These are phyloP conservation scores for Ips typographus DNA, from an alignment of 1,140 invertebrate genomes.

Conservation along the genomic window DNA sequence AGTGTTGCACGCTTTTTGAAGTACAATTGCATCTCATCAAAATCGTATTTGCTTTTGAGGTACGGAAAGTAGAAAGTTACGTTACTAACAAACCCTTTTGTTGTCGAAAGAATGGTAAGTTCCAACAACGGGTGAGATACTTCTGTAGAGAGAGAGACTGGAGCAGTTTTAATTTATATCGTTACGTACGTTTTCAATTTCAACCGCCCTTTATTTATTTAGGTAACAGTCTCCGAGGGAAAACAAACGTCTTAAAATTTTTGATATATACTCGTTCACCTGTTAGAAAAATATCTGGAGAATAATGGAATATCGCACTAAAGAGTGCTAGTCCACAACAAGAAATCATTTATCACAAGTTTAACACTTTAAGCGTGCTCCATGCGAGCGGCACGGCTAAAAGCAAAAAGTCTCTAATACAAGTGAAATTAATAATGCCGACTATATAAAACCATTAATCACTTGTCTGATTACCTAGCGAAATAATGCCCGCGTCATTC, in stretches of 20 bases:
- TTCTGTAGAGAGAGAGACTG: no score
- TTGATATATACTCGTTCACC: no score
- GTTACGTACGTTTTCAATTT: no score
- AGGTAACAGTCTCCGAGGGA: no score
- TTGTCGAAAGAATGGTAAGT: background rate
- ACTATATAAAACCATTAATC: conserved; percentile 31
- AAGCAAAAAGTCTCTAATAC: conserved; percentile 28
- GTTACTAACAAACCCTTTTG: conserved; percentile 6
- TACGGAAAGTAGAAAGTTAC: conserved; percentile 10
- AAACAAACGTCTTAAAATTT: no score
- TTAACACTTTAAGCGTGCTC: conserved; percentile 23
- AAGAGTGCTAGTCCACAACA: conserved; percentile 6
- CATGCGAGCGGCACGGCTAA: conserved; percentile 15
- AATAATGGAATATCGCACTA: background rate
- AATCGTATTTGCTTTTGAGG: conserved; percentile 10
- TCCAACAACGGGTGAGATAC: no score
- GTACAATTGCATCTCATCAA: conserved; percentile 14
- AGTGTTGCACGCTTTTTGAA: background rate
- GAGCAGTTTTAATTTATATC: no score
- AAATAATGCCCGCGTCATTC: conserved; percentile 76
- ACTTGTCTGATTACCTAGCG: conserved; percentile 63
- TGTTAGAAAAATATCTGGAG: background rate
- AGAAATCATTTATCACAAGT: conserved; percentile 18
- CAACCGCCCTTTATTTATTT: no score
- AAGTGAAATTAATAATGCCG: conserved; percentile 29